Conservation (phyloP, 1,140 invertebrate genomes). For the Drosophila saltans region DNA sequence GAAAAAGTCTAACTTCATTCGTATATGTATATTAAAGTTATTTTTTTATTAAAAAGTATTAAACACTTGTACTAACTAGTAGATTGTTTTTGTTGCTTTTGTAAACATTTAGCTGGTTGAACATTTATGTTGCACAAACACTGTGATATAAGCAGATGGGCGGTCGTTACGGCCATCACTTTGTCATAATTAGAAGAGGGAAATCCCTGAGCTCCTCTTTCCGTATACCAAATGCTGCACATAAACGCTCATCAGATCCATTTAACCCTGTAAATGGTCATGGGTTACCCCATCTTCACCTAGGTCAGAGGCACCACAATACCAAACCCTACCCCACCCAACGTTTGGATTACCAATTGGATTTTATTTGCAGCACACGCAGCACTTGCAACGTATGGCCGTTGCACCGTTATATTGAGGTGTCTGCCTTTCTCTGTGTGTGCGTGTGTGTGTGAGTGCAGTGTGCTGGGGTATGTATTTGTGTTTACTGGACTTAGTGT, state of each 20-base stretch:
- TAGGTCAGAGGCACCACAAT: constrained; percentile 24
- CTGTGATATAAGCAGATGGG: neutral
- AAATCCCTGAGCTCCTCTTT: constrained; percentile 23
- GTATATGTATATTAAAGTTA: no score
- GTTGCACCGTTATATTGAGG: constrained; percentile 15
- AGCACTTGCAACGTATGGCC: constrained; percentile 44
- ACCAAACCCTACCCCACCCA: no score
- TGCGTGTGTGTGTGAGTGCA: neutral
- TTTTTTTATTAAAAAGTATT: no score
- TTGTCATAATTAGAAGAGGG: constrained; percentile 67
- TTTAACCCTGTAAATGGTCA: constrained; percentile 64
- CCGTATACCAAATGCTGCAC: constrained; percentile 28
- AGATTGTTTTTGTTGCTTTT: neutral
- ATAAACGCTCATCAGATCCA: constrained; percentile 79
- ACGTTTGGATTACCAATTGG: constrained; percentile 29
- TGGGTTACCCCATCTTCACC: constrained; percentile 46
- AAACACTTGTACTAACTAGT: no score
- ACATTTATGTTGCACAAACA: constrained; percentile 4
- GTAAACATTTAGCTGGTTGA: neutral
- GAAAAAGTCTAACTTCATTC: no score
- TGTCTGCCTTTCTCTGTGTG: neutral
- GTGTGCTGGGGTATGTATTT: constrained; percentile 1
- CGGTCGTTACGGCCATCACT: constrained; percentile 20
- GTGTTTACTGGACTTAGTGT: constrained; percentile 36
- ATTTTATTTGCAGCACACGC: constrained; percentile 72